Evolutionary conservation across 2,113 vertebrate species (phyloP), one percentile per base, ranked within the genome.

Genomic region (Thunnus maccoyii): DNA sequence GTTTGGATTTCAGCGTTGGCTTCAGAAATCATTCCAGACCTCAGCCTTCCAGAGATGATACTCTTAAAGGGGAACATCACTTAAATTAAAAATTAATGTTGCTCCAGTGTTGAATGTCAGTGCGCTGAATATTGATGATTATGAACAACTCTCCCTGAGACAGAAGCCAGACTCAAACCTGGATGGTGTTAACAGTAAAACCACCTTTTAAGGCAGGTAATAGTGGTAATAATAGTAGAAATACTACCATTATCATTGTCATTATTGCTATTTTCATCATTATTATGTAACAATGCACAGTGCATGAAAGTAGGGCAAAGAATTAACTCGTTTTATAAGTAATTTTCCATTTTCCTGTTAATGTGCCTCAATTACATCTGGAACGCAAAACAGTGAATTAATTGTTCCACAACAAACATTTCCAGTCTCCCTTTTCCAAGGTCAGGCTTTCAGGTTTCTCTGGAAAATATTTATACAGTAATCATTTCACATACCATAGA

Each of bases 1-100:
- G 47, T 55, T 71, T 64, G 56, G 79, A 60, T 83, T 76, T 55
- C 86, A 78, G 65, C 20, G 22, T 16, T 18, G n/a, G 55, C 25
- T 58, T 87, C 76, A 58, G 48, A 88, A 73, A 80, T 80, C 54
- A 60, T 62, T 84, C 64, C 83, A 72, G 61, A 55, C 41, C 30
- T 71, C 67, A 72, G 60, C 48, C 70, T 52, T 58, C 18, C 1
- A 50, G 14, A 76, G 80, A 78, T 76, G 64, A 67, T 41, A 50
- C 69, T 80, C 60, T 51, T 75, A 52, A 73, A 75, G 58, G 51
- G 61, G 70, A 67, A 85, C 76, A 87, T 83, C 48, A 50, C 41
- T 83, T 47, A 66, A 30, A 83, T 88, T 68, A 90, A 88, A 22
- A 54, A 80, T 88, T n/a, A 41, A 88, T 81, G 84, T 22, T 57